Evolutionary conservation across 2,113 vertebrate genomes (phyloP), one percentile per base, ranked within the genome.

Genomic region (Ploceus nigricollis): DNA sequence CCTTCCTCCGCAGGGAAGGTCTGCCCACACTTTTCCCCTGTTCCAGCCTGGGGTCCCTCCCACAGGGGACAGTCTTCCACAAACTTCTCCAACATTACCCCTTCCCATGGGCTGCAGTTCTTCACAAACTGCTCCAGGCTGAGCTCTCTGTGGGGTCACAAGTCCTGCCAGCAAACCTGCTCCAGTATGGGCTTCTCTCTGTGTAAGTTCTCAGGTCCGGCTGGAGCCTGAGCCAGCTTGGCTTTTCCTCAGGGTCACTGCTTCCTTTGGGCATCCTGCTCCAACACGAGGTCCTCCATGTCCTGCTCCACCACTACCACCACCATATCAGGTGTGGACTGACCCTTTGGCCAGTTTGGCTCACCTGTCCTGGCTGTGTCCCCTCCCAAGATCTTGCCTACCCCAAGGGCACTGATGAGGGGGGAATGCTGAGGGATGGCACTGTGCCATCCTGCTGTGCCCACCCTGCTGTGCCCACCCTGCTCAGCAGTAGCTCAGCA

Each of bases 1-100:
- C 35, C 31, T 42, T 64, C n/a, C 30, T 56, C 50, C 1, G 0
- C 42, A 50, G 27, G 37, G 18, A 22, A 50, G 35, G 37, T 44
- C 58, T 65, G 25, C 10, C 18, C 58, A 42, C 31, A 12, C 21
- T 10, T 25, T 33, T 57, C 5, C 24, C 3, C 31, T 64, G 11
- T 11, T 35, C 31, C 50, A 48, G 13, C 0, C 0, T 15, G 25
- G 21, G 1, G 24, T 78, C 21, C 30, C 35, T 63, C n/a, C 19
- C 28, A 30, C 15, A 30, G 56, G 15, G 28, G 13, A 25, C 16
- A 37, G 21, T 22, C 35, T 6, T 42, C 31, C 25, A 57, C 21
- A 27, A 64, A 28, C 9, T 27, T 64, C 31, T 37, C 50, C 58
- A 50, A 4, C 4, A 8, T 27, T 25, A 5, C 2, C 48, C 5